A percentile compares a stretch with the other conserved stretches of the same genome.
Conservation (phyloP, 2,888 invertebrate genomes). For the Drosophila paranaensis region DNA sequence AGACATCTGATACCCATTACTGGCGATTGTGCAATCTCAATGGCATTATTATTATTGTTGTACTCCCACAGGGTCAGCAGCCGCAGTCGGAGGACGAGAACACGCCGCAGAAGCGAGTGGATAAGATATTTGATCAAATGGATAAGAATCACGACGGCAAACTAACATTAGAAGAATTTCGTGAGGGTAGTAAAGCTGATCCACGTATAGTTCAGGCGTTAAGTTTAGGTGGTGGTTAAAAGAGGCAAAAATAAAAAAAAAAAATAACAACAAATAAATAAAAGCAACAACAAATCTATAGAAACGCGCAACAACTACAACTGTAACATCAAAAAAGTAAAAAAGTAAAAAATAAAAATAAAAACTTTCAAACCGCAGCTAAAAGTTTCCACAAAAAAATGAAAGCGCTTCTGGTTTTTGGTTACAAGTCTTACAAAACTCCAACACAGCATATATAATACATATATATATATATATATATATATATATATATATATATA, state of each 20-base stretch:
- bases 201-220: conserved; percentile 99
- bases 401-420: conserved; percentile 51
- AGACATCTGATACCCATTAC: background rate
- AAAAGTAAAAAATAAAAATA: background rate
- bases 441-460: conserved; percentile 24
- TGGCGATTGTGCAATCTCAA: conserved; percentile 13
- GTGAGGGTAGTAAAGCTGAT: conserved; percentile 99
- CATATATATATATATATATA: no score
- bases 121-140: conserved; percentile 99
- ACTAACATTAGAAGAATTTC: conserved; percentile 98
- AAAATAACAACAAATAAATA: background rate
- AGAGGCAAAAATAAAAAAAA: background rate
- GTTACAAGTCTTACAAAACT: conserved; percentile 42
- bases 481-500: no score
- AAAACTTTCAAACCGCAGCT: conserved; percentile 39
- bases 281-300: conserved; percentile 14
- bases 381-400: conserved; percentile 28
- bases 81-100: conserved; percentile 95
- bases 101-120: conserved; percentile 97
- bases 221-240: conserved; percentile 91
- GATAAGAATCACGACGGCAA: conserved; percentile 99
- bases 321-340: conserved; percentile 15
- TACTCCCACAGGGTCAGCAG: conserved; percentile 90
- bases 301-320: conserved; percentile 46
- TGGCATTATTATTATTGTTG: conserved; percentile 47